phyloP scores from a whole-genome alignment of 2,888 invertebrate genomes.

The Galeopsomyia nigrocyanea region DNA sequence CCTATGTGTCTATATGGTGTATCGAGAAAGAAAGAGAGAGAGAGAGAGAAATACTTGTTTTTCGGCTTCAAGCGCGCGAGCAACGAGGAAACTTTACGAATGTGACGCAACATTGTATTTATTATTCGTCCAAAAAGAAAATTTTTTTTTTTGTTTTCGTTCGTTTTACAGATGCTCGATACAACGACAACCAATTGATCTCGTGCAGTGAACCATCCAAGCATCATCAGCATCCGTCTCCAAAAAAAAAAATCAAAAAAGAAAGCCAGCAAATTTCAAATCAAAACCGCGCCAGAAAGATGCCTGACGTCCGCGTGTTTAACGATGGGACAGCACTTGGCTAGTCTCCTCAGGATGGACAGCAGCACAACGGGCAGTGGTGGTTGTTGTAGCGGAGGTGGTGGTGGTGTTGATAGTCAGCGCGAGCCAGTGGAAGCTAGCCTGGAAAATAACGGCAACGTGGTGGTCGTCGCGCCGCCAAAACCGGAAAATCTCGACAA shows the following conservation, averaged over 20 bases:
- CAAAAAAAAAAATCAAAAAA: neutral
- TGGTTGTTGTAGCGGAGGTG: conserved; percentile 11
- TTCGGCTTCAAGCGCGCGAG: neutral
- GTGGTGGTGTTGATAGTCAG: too few species aligned
- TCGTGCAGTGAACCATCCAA: neutral
- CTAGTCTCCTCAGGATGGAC: conserved; percentile 68
- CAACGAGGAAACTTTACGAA: too few species aligned
- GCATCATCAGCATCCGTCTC: neutral
- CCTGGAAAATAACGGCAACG: conserved; percentile 62
- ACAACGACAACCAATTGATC: too few species aligned
- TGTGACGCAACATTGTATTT: too few species aligned
- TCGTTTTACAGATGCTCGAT: too few species aligned
- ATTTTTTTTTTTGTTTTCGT: too few species aligned
- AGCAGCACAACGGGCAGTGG: conserved; percentile 40
- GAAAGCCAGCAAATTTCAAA: conserved; percentile 1
- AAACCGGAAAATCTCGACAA: conserved; percentile 61
- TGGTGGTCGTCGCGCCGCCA: conserved; percentile 29
- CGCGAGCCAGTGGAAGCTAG: conserved; percentile 35
- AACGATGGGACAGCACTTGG: conserved; percentile 68
- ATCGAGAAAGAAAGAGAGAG: too few species aligned
- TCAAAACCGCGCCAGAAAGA: conserved; percentile 51
- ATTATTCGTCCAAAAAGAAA: too few species aligned
- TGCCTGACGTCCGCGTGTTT: conserved; percentile 59
- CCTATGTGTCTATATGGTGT: too few species aligned
- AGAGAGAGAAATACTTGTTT: too few species aligned